Percentiles rank a stretch among this genome's conserved stretches.
Conservation (phyloP, 2,797 vertebrate species). For the Amblyopsis hoosieri region DNA sequence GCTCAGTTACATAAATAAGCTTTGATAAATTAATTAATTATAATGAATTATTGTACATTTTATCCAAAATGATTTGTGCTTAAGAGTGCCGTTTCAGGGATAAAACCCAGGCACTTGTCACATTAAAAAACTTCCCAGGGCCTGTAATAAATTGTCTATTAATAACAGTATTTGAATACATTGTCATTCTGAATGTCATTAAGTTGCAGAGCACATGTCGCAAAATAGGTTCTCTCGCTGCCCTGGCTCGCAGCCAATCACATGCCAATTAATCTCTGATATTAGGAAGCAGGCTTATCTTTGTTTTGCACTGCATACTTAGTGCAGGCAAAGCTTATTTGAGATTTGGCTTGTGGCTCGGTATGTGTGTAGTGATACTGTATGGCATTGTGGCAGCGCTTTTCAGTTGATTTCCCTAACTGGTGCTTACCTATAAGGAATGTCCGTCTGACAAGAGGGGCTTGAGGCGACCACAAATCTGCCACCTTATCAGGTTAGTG, state of each 20-base stretch:
- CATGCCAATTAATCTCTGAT: constrained; percentile 66
- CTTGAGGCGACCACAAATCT: constrained; percentile 80
- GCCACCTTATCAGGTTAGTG: constrained; percentile 86
- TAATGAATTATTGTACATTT: too few species aligned
- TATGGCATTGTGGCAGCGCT: neutral
- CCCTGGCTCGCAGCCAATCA: constrained; percentile 36
- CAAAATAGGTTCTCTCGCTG: neutral
- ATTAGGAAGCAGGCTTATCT: constrained; percentile 52
- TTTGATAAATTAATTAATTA: too few species aligned
- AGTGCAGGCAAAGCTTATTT: constrained; percentile 50
- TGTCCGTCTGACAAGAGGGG: constrained; percentile 72
- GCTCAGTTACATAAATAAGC: too few species aligned
- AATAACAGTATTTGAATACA: too few species aligned
- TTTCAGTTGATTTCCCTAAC: constrained; percentile 52
- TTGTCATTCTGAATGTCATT: neutral
- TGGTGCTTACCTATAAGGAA: constrained; percentile 82
- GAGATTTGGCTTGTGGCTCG: constrained; percentile 23
- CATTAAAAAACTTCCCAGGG: too few species aligned
- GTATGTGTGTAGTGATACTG: constrained; percentile 8
- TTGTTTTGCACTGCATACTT: constrained; percentile 50
- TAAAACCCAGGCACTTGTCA: too few species aligned
- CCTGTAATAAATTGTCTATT: too few species aligned
- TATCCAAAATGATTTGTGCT: too few species aligned
- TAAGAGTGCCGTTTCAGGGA: too few species aligned
- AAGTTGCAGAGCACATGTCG: too few species aligned